Percentiles rank a stretch among this genome's conserved stretches.
phyloP scores from a whole-genome alignment of 2,113 vertebrate species.

The Bufo gargarizans region DNA sequence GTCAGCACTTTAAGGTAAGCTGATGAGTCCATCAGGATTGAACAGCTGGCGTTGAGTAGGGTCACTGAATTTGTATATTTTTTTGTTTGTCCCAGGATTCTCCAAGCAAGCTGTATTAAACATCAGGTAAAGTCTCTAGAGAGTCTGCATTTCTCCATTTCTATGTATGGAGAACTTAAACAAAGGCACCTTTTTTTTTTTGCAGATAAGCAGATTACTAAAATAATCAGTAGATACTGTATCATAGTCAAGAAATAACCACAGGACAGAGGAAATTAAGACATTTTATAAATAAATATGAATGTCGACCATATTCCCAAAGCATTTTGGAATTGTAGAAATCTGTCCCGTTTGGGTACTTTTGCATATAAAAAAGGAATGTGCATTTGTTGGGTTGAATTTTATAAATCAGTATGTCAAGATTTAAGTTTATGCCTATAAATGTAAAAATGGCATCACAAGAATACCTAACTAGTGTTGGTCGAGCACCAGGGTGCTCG shows the following conservation, averaged over 20 bases:
- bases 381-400: no score
- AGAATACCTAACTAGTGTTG: no score
- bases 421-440: not conserved
- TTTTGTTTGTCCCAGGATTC: conserved; percentile 33
- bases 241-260: not conserved
- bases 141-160: conserved; percentile 27
- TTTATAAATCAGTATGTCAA: no score
- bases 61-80: conserved; percentile 44
- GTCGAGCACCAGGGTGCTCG: no score
- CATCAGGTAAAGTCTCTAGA: conserved; percentile 37
- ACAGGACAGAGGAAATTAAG: not conserved
- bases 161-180: conserved; percentile 38
- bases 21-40: conserved; percentile 39
- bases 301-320: not conserved
- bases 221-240: not conserved
- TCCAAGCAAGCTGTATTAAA: conserved; percentile 45
- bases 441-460: not conserved
- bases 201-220: conserved; percentile 32
- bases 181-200: not conserved
- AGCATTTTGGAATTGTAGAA: not conserved
- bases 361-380: not conserved
- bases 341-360: not conserved
- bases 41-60: conserved; percentile 37
- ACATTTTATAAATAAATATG: not conserved
- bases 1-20: conserved; percentile 29